Evolutionary conservation across 2,113 vertebrate species (phyloP).

Genomic region (Pteropus alecto): DNA sequence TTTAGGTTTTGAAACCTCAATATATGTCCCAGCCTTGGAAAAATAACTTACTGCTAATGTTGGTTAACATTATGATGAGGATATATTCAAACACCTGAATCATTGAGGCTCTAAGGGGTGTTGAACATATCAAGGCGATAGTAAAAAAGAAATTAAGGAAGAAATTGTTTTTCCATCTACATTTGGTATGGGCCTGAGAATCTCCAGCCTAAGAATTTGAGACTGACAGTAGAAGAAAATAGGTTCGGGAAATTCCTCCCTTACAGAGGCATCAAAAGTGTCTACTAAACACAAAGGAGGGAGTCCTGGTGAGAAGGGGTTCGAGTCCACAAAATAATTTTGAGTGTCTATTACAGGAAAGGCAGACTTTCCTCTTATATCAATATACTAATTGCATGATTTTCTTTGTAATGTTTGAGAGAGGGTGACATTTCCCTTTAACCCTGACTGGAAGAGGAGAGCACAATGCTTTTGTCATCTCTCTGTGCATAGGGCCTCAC

Average conservation of each 20-base stretch:
- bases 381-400: neutral
- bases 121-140: neutral
- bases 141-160: neutral
- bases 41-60: neutral
- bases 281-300: neutral
- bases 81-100: neutral
- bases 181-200: neutral
- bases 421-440: neutral
- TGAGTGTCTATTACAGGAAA: neutral
- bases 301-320: neutral
- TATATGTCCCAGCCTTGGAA: neutral
- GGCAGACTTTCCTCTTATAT: neutral
- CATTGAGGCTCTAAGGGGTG: no score
- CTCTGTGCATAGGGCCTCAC: neutral
- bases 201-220: neutral
- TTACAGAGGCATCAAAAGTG: neutral
- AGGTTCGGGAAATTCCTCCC: neutral
- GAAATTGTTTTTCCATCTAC: neutral
- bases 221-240: neutral
- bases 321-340: neutral
- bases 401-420: neutral
- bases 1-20: neutral
- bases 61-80: neutral
- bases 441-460: neutral
- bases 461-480: neutral